Conservation (phyloP, 2,113 vertebrate species). For the Thunnus thynnus region DNA sequence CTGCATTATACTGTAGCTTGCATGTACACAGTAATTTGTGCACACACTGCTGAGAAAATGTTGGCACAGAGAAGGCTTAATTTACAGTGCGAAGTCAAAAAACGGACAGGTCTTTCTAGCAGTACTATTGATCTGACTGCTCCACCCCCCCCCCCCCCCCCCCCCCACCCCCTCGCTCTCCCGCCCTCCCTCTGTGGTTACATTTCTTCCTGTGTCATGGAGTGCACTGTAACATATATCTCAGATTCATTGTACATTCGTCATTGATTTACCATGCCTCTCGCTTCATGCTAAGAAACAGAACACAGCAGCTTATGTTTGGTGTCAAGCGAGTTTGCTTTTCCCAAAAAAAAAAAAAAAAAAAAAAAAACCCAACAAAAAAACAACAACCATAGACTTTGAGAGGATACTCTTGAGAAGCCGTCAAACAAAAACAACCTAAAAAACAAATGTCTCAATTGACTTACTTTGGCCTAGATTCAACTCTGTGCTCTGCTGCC, state of each 20-base stretch:
- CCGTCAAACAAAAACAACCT: conserved; percentile 17
- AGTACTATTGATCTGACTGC: conserved; percentile 74
- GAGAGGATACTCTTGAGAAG: conserved; percentile 36
- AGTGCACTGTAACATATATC: conserved; percentile 78
- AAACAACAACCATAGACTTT: background rate
- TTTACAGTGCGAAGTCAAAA: conserved; percentile 61
- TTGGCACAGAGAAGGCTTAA: conserved; percentile 63
- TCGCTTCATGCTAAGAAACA: conserved; percentile 56
- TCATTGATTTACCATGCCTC: conserved; percentile 68
- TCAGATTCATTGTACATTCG: conserved; percentile 57
- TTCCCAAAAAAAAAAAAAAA: conserved; percentile 14
- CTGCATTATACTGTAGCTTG: conserved; percentile 34
- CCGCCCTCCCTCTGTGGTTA: conserved; percentile 68
- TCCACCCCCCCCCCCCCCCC: background rate
- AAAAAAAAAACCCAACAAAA: background rate
- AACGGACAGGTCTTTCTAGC: conserved; percentile 64
- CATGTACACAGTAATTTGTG: conserved; percentile 56
- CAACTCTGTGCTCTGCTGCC: conserved; percentile 5
- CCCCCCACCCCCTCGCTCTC: background rate
- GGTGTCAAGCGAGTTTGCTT: conserved; percentile 32
- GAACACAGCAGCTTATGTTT: conserved; percentile 51
- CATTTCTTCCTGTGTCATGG: conserved; percentile 78
- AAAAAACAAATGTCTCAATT: conserved; percentile 39
- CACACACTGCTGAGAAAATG: conserved; percentile 56
- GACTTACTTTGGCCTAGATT: conserved; percentile 53